Percentiles rank a stretch among this genome's conserved stretches.
phyloP scores from a whole-genome alignment of 2,888 invertebrate genomes.

The Eristalis arbustorum region DNA sequence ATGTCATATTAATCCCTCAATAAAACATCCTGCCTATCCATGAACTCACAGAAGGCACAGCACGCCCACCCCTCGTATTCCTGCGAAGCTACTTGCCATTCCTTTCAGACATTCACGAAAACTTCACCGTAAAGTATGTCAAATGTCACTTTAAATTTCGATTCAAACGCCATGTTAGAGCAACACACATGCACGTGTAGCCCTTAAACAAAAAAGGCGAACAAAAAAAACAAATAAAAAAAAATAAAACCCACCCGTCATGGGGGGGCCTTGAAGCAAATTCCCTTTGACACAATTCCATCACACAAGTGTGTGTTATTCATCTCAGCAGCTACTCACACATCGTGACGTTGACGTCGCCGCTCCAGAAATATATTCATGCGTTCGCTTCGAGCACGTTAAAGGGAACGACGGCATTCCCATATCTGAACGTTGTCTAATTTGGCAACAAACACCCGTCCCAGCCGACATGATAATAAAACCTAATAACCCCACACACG shows the following conservation, averaged over 20 bases:
- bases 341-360: not conserved
- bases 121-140: slow-evolving; percentile 48
- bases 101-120: slow-evolving; percentile 24
- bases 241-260: slow-evolving; percentile 4
- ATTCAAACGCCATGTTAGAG: slow-evolving; percentile 33
- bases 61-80: not conserved
- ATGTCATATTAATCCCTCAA: slow-evolving; percentile 18
- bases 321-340: not conserved
- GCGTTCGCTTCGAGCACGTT: slow-evolving; percentile 18
- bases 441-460: slow-evolving; percentile 49
- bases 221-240: too few relatives aligned
- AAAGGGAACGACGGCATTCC: slow-evolving; percentile 13
- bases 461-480: not conserved
- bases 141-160: slow-evolving; percentile 61
- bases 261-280: slow-evolving; percentile 38
- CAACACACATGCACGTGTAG: slow-evolving; percentile 17
- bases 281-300: slow-evolving; percentile 65
- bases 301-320: slow-evolving; percentile 46
- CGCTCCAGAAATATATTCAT: slow-evolving; percentile 28
- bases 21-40: slow-evolving; percentile 30
- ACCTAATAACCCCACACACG: not conserved
- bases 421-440: slow-evolving; percentile 36
- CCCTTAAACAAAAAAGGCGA: not conserved
- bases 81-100: slow-evolving; percentile 7
- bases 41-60: not conserved